Base-by-base conservation (phyloP, 2,888 invertebrate species). In the Fissipunctia ypsillon region DNA sequence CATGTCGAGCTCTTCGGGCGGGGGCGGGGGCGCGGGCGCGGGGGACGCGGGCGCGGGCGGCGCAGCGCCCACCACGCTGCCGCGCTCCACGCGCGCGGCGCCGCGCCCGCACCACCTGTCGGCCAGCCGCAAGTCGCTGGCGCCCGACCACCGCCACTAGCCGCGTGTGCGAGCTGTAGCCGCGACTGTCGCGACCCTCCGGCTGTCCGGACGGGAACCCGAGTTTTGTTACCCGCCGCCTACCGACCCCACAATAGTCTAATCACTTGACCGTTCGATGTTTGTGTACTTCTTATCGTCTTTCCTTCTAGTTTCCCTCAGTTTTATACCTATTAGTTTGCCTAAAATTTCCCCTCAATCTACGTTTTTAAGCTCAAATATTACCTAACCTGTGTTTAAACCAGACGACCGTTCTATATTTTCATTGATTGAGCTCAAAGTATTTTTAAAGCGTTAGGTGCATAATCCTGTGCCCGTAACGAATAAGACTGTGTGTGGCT, bases 1-100 rank as follows among this genome's bases (percentile, higher is more conserved):
- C 97, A 97, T 97, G 97, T 96, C 96, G 96, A 96, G 96, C 96
- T 97, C 97, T 95, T 95, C 95, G 94, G 89, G 89, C 83, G 89
- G 89, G 76, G 90, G 87, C 71, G 90, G 86, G 76, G 88, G 81
- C 77, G 86, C 85, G 81, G 81, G 84, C 69, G 87, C 87, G 72
- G 89, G 90, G 82, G 94, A n/a, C 94, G 88, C 93, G 93, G 91
- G 94, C 94, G 92, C 93, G 95, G 86, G 94, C 94, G 84, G 95
- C 94, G 88, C 95, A 95, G 85, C 95, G 94, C 90, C 93, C 92
- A 76, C 93, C 94, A 96, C 91, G 95, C 96, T 88, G 96, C 96
- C 90, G 95, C 96, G 93, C 94, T n/a, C 78, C 14, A 69, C 93
- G 91, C 96, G 96, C 94, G 96, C 96, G 94, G 96, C 96, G 83